A percentile compares a stretch with the other conserved stretches of the same genome.
Conservation (phyloP, 2,797 vertebrate genomes). For the Periparus ater region DNA sequence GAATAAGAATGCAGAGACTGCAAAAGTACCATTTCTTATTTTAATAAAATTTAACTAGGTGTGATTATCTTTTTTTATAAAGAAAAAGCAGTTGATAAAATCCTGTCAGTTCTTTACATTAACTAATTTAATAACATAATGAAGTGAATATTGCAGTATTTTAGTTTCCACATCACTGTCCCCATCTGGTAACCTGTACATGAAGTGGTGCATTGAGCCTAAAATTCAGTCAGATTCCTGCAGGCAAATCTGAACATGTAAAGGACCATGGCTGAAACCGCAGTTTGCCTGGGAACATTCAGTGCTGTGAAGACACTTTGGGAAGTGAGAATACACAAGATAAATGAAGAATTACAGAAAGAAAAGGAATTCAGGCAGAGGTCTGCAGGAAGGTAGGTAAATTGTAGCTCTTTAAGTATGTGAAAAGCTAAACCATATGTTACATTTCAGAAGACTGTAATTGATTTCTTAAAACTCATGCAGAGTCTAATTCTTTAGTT, state of each 20-base stretch:
- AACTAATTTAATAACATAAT: neutral
- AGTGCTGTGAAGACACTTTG: conserved; percentile 87
- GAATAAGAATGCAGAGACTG: neutral
- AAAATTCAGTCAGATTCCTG: neutral
- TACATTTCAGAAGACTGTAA: neutral
- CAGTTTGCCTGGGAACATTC: conserved; percentile 78
- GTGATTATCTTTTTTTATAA: neutral
- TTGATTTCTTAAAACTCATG: neutral
- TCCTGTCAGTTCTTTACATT: neutral
- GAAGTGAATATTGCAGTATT: neutral
- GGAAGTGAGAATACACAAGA: conserved; percentile 88
- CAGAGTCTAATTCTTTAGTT: neutral
- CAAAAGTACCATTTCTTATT: neutral
- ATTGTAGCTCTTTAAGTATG: neutral
- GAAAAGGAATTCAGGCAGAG: conserved; percentile 76
- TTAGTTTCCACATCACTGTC: neutral
- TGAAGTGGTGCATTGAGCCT: neutral
- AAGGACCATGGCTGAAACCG: conserved; percentile 80
- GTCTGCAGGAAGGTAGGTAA: conserved; percentile 64
- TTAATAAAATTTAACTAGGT: neutral
- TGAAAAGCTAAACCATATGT: neutral
- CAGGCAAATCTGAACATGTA: conserved; percentile 15
- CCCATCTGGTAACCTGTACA: neutral
- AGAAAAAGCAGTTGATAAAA: neutral
- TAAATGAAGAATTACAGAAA: conserved; percentile 78